Evolutionary conservation across 1,140 invertebrate species (phyloP).

Genomic region (Cotesia vestalis): DNA sequence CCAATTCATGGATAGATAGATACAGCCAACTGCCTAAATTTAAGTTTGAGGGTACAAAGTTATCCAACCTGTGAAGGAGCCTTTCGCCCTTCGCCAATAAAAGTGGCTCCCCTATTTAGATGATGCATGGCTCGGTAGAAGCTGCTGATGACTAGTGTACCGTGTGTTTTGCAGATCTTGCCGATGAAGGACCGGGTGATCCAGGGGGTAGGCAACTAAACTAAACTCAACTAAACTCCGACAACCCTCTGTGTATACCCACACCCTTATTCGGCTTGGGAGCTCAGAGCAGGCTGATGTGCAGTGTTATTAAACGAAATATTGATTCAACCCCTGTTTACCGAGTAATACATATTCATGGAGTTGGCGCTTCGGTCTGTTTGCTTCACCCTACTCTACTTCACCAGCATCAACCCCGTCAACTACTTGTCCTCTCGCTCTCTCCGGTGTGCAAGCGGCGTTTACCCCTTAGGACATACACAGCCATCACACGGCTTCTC

Average conservation of each 20-base stretch:
- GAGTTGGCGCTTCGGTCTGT: constrained; percentile 55
- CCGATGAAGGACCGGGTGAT: constrained; percentile 22
- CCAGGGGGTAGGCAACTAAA: constrained; percentile 15
- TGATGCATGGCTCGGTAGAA: background rate
- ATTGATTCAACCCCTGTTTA: constrained; percentile 67
- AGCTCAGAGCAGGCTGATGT: constrained; percentile 19
- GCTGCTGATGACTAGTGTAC: background rate
- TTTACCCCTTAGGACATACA: background rate
- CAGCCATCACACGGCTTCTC: background rate
- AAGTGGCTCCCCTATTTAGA: too few species aligned
- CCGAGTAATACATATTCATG: constrained; percentile 67
- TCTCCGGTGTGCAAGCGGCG: constrained; percentile 10
- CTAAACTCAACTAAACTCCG: constrained; percentile 1
- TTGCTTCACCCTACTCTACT: constrained; percentile 38
- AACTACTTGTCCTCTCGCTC: constrained; percentile 11
- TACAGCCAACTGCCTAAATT: too few species aligned
- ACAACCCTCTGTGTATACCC: constrained; percentile 10
- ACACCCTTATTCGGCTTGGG: constrained; percentile 10
- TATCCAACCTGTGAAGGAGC: too few species aligned
- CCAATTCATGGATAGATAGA: too few species aligned
- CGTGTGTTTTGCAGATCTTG: background rate
- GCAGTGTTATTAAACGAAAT: constrained; percentile 66
- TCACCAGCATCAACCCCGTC: background rate
- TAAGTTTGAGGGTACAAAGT: too few species aligned
- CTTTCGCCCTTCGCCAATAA: too few species aligned